phyloP scores from a whole-genome alignment of 2,797 vertebrate species.

The Manis pentadactyla region DNA sequence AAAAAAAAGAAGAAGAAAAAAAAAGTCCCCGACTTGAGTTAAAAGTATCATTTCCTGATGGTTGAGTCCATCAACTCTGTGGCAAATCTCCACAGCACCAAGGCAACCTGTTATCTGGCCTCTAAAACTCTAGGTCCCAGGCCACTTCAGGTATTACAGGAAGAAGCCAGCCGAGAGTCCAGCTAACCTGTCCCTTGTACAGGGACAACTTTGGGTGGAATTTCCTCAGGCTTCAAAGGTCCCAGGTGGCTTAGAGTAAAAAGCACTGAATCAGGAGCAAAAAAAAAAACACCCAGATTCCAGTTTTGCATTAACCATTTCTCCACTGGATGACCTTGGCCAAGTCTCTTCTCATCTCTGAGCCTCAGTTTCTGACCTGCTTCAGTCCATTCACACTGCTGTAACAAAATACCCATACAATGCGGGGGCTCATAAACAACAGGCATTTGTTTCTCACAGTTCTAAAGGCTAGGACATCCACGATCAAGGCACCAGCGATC shows the following conservation, averaged over 20 bases:
- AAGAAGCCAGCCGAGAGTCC: neutral
- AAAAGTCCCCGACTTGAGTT: conserved; percentile 62
- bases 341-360: neutral
- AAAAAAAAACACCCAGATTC: neutral
- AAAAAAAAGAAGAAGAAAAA: conserved; percentile 67
- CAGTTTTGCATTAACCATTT: neutral
- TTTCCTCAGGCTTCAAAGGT: neutral
- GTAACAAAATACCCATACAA: too few species aligned
- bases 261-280: neutral
- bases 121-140: neutral
- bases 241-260: neutral
- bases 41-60: conserved; percentile 76
- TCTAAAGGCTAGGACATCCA: neutral
- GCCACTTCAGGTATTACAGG: neutral
- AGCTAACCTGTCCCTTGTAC: neutral
- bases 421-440: neutral
- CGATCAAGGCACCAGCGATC: neutral
- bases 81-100: conserved; percentile 42
- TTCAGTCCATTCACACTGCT: neutral
- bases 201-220: neutral
- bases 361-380: neutral
- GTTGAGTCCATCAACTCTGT: conserved; percentile 66
- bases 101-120: neutral
- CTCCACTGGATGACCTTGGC: neutral
- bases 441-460: neutral